Evolutionary conservation across 2,888 invertebrate genomes (phyloP).

Genomic region (Chydorus sphaericus): DNA sequence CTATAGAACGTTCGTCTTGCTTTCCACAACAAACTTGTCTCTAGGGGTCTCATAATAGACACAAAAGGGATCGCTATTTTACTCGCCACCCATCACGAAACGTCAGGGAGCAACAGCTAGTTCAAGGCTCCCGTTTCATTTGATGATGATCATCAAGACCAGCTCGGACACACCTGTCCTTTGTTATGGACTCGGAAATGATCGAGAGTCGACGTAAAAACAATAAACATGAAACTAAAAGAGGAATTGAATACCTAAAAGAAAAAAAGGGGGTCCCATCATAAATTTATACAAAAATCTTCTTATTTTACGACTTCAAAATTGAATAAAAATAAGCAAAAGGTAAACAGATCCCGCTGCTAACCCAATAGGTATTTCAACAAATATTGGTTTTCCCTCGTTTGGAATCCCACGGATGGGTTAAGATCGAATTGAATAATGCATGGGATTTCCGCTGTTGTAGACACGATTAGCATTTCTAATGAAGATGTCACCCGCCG

Average conservation of each 20-base stretch:
- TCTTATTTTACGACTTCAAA: neutral
- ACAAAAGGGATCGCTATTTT: neutral
- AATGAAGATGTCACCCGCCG: slow-evolving; percentile 5
- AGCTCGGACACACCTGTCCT: neutral
- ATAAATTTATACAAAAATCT: too few species aligned
- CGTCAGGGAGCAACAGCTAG: neutral
- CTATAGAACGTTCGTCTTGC: too few species aligned
- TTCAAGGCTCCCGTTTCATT: slow-evolving; percentile 1
- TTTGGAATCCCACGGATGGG: neutral
- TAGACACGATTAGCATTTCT: neutral
- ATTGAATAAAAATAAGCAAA: neutral
- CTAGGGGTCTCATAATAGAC: neutral
- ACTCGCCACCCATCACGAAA: neutral
- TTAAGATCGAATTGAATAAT: neutral
- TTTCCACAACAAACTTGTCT: neutral
- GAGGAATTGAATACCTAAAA: too few species aligned
- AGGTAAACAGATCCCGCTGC: slow-evolving; percentile 2
- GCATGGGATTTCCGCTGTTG: neutral
- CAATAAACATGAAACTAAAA: too few species aligned
- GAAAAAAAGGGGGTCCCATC: too few species aligned
- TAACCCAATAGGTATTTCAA: slow-evolving; percentile 3
- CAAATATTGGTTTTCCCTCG: slow-evolving; percentile 7
- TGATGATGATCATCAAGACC: neutral
- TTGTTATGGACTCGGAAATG: neutral
- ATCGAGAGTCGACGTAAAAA: neutral